Evolutionary conservation across 2,888 invertebrate genomes (phyloP).

Genomic region (Myopa tessellatipennis): DNA sequence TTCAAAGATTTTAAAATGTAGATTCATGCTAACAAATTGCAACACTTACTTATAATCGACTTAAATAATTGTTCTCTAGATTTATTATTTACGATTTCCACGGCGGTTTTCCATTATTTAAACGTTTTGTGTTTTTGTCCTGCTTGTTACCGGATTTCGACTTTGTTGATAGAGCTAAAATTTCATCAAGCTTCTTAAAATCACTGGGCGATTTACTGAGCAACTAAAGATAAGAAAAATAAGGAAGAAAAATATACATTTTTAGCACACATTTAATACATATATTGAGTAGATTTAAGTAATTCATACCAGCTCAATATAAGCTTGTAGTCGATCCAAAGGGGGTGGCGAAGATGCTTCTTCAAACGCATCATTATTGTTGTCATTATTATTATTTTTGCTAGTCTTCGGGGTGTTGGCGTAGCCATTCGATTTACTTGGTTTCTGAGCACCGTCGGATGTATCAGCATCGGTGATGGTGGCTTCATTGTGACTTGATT

Average conservation of each 20-base stretch:
- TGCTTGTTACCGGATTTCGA: constrained; percentile 48
- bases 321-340: constrained; percentile 63
- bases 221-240: constrained; percentile 62
- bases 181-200: constrained; percentile 63
- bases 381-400: constrained; percentile 57
- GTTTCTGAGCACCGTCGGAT: constrained; percentile 47
- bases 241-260: neutral
- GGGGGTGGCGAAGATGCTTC: constrained; percentile 52
- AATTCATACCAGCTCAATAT: constrained; percentile 62
- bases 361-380: constrained; percentile 52
- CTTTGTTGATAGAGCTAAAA: constrained; percentile 56
- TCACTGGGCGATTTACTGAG: constrained; percentile 70
- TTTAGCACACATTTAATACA: neutral
- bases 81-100: constrained; percentile 56
- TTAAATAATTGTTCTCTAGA: neutral
- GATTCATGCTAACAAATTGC: no score
- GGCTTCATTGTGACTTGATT: constrained; percentile 48
- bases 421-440: constrained; percentile 43
- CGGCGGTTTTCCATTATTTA: constrained; percentile 57
- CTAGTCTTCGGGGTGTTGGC: constrained; percentile 64
- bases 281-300: neutral
- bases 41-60: no score
- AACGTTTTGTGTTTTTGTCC: constrained; percentile 48
- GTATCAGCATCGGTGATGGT: constrained; percentile 44
- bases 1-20: neutral